Evolutionary conservation across 2,797 vertebrate species (phyloP).

Genomic region (Cossypha dichroa): DNA sequence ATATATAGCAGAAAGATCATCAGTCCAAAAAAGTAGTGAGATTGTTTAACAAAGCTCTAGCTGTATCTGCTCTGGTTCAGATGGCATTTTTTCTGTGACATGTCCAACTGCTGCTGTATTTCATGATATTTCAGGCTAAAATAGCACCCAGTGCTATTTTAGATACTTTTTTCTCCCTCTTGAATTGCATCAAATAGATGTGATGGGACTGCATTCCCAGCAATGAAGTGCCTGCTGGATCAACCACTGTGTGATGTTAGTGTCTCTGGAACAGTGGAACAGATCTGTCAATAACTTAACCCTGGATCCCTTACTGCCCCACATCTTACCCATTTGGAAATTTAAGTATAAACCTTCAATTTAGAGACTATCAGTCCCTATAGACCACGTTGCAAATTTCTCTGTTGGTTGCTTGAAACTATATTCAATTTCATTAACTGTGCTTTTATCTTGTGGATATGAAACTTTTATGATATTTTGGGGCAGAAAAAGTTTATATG

Average conservation of each 20-base stretch:
- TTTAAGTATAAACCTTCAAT: neutral
- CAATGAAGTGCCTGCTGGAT: neutral
- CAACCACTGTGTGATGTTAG: neutral
- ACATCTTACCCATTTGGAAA: neutral
- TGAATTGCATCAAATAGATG: neutral
- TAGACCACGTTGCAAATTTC: neutral
- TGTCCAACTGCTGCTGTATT: neutral
- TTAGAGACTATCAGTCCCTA: neutral
- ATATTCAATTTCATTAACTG: neutral
- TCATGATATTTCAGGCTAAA: neutral
- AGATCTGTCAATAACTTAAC: neutral
- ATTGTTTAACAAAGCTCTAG: neutral
- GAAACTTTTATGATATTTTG: neutral
- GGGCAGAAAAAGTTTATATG: neutral
- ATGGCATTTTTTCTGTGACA: neutral
- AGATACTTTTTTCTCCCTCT: neutral
- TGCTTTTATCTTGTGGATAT: neutral
- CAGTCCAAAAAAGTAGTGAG: neutral
- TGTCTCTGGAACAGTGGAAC: neutral
- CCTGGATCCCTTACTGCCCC: fast-evolving
- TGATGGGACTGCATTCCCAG: neutral
- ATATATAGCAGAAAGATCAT: neutral
- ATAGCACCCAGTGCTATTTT: neutral
- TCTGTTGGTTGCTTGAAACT: neutral
- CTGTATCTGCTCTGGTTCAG: neutral